Evolutionary conservation across 1,140 invertebrate genomes (phyloP), one percentile per base, ranked within the genome.

Genomic region (Pachypsylla venusta): DNA sequence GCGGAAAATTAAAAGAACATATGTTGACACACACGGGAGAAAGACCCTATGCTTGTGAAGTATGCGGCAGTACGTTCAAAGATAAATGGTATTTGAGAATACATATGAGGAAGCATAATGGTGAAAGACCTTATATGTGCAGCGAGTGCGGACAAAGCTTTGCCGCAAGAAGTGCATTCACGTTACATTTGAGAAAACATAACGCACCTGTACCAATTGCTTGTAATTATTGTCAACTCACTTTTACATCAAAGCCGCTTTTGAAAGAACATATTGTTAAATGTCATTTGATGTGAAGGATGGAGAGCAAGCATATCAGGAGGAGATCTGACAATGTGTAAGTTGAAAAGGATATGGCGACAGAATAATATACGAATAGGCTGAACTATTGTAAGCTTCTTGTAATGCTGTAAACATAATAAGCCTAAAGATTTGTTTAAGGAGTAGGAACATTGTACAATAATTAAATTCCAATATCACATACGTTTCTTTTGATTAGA

Each of bases 11-110:
- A 16, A 60, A 54, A 56, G 24, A 39, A 22, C 61, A 62, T 40
- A 62, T 56, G 54, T 16, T 57, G 25, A 60, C 54, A 10, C 86
- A 89, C 63, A 87, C 84, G 0, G 79, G 80, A 1, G 78, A 82
- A 61, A 65, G 77, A 39, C 82, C 82, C 0, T 82, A 81, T 66
- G 69, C 78, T 60, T 80, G 84, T 64, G 74, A 73, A 1, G 76
- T 79, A 39, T 90, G 87, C 65, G 75, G 77, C 2, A 89, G 87
- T 69, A 75, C 81, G 0, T 89, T 87, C 26, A 76, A 76, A 0
- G 79, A 80, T 42, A 55, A 61, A 30, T 57, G 53, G 7, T 55
- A 60, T 35, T 30, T 60, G 5, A 20, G 54, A 19, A 39, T 60
- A 4, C 66, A 67, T 39, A 64, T 61, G 25, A 53, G 66, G 4